phyloP scores from a whole-genome alignment of 2,888 invertebrate genomes.

The Chironomus tentans region DNA sequence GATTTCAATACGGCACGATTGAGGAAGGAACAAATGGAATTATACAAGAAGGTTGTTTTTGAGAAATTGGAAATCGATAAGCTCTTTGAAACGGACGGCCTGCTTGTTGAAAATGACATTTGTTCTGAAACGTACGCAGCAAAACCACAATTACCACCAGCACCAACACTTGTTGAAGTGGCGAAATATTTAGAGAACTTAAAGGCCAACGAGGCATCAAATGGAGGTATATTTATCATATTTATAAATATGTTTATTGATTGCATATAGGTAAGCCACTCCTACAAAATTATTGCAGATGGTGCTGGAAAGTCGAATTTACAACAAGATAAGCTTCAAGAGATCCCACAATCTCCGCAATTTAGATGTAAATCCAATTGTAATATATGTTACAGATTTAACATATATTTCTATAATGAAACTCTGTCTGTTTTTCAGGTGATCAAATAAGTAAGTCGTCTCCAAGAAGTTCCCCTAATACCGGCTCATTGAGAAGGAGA shows the following conservation, averaged over 20 bases:
- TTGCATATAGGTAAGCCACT: too few relatives aligned
- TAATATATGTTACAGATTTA: neutral
- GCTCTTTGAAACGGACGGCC: constrained; percentile 69
- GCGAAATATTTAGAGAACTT: constrained; percentile 33
- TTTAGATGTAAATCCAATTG: constrained; percentile 30
- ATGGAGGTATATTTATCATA: constrained; percentile 29
- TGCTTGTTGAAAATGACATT: constrained; percentile 40
- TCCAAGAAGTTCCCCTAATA: constrained; percentile 43
- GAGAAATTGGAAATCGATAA: constrained; percentile 64
- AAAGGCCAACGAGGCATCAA: constrained; percentile 34
- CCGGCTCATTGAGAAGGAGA: constrained; percentile 52
- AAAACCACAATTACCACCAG: constrained; percentile 39
- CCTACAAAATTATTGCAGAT: neutral
- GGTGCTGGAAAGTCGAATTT: neutral
- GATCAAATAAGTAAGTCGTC: neutral
- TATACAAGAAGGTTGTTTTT: constrained; percentile 67
- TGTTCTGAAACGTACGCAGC: constrained; percentile 39
- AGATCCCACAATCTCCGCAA: constrained; percentile 39
- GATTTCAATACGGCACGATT: constrained; percentile 85
- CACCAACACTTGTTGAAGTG: constrained; percentile 39
- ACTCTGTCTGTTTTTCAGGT: neutral
- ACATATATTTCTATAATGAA: neutral
- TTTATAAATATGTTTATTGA: too few relatives aligned
- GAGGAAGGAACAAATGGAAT: constrained; percentile 83
- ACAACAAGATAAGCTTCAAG: constrained; percentile 32